These are phyloP conservation scores for Neolamprologus fasciatus DNA, from an alignment of 2,113 vertebrate species.

Conservation along the genomic window DNA sequence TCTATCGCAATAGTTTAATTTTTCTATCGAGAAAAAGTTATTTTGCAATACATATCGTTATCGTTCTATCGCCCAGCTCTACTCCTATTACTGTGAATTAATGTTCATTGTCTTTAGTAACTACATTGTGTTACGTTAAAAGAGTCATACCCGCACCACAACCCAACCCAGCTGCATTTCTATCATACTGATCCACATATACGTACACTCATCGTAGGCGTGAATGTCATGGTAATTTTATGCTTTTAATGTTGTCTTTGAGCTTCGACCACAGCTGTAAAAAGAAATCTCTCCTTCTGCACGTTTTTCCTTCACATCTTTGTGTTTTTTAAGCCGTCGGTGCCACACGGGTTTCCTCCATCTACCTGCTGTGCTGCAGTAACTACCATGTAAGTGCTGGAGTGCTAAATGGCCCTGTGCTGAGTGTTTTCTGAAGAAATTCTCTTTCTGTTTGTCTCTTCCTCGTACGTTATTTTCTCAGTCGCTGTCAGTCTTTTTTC, in stretches of 20 bases:
- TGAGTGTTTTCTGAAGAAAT: not conserved
- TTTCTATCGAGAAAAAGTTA: no score
- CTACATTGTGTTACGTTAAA: not conserved
- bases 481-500: not conserved
- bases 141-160: not conserved
- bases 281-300: not conserved
- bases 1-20: no score
- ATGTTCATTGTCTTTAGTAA: not conserved
- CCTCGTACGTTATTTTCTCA: not conserved
- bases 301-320: not conserved
- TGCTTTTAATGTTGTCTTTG: not conserved
- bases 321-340: not conserved
- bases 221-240: not conserved
- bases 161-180: not conserved
- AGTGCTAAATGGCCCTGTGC: not conserved
- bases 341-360: not conserved
- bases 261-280: not conserved
- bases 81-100: not conserved
- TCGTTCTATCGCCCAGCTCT: no score
- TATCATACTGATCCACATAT: not conserved
- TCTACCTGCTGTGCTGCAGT: not conserved
- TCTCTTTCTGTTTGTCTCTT: not conserved
- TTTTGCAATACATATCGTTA: no score
- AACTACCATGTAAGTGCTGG: not conserved
- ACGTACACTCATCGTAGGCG: not conserved